Evolutionary conservation across 2,888 invertebrate species (phyloP), one percentile per base, ranked within the genome.

Genomic region (Ophion obscuratus): DNA sequence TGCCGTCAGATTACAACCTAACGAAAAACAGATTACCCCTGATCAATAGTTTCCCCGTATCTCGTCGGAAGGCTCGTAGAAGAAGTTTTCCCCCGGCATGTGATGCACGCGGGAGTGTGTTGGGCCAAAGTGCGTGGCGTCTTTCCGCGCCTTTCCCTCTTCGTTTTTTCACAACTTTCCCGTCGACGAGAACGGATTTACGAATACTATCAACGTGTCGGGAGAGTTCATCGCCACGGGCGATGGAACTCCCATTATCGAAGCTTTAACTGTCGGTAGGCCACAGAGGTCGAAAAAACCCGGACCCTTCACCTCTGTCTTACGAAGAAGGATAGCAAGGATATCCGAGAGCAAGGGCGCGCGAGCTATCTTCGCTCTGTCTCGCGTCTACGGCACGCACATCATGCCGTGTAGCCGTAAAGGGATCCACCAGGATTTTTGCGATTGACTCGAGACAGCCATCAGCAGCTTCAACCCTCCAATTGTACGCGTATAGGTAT

Each of bases 351-450:
- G 79, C 20, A 64, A 64, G 85, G 59, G 78, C 11, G 79, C 66
- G 40, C 44, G 53, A 66, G 27, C 24, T 59, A 31, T 66, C n/a
- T 36, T 40, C 64, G 24, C 27, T 57, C 71, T 14, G 31, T 47
- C 40, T 61, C 53, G 40, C 53, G 64, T 71, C 61, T 31, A 57
- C 71, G 44, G 61, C 66, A 73, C 17, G 75, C 73, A 83, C 87
- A 71, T 64, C 64, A 64, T 73, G 27, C 67, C 79, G 66, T 82
- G 82, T 73, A 78, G 88, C 86, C 78, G 89, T 89, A 88, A 91
- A 90, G 89, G 91, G 91, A 91, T 90, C 90, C 89, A 88, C 88
- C 53, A 68, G 80, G 83, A 83, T 88, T 83, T 73, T 81, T 87
- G 70, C 84, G 87, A 88, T 88, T 81, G 77, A 71, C 82, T 83